These are phyloP conservation scores for Drosophila kurseongensis DNA, from an alignment of 1,140 invertebrate species.

Conservation along the genomic window DNA sequence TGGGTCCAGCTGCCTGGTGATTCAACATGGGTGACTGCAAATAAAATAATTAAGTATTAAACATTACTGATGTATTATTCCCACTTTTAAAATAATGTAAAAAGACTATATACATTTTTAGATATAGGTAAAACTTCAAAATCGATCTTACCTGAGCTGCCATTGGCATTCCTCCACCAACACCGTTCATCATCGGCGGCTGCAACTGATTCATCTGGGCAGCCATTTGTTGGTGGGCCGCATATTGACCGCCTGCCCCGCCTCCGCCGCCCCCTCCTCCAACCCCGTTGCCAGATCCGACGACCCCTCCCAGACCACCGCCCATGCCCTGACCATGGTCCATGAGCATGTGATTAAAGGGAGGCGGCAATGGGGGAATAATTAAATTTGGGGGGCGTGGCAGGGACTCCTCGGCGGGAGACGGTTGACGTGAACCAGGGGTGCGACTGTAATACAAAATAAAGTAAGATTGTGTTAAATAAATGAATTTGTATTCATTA, in stretches of 20 bases:
- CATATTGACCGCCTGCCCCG: slow-evolving; percentile 61
- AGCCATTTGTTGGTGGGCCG: slow-evolving; percentile 80
- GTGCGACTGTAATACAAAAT: slow-evolving; percentile 88
- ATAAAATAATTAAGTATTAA: slow-evolving; percentile 5
- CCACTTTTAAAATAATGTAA: background rate
- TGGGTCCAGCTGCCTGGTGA: slow-evolving; percentile 77
- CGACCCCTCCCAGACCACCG: slow-evolving; percentile 53
- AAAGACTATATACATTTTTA: no score
- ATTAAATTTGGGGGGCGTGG: slow-evolving; percentile 69
- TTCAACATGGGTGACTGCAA: slow-evolving; percentile 79
- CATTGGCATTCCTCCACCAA: slow-evolving; percentile 82
- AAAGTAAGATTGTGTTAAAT: background rate
- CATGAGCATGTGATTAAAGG: slow-evolving; percentile 84
- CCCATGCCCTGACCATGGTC: slow-evolving; percentile 76
- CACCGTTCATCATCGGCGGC: slow-evolving; percentile 83
- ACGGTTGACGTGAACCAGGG: slow-evolving; percentile 95
- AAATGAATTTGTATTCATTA: no score
- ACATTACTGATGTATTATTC: background rate
- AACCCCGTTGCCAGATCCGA: slow-evolving; percentile 53
- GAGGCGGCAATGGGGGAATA: slow-evolving; percentile 76
- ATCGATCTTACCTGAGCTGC: slow-evolving; percentile 74
- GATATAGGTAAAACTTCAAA: no score
- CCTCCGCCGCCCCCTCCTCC: slow-evolving; percentile 38
- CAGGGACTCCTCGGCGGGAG: slow-evolving; percentile 91
- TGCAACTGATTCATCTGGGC: slow-evolving; percentile 84